Evolutionary conservation across 2,797 vertebrate species (phyloP).

Genomic region (Loris lydekkerianus): DNA sequence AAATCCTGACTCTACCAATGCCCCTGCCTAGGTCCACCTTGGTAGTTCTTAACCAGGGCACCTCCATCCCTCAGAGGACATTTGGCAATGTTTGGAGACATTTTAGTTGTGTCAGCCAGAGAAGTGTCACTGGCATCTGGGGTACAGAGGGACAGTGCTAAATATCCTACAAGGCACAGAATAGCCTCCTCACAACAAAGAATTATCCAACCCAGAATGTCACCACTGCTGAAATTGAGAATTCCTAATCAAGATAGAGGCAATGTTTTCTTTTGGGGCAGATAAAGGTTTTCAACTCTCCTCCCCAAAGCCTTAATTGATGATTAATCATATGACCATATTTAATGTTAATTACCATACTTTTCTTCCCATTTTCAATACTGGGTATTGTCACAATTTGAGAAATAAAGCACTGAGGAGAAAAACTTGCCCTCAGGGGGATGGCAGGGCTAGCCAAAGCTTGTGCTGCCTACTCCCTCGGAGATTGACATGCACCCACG

Average conservation of each 20-base stretch:
- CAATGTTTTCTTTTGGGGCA: not conserved
- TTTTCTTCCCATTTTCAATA: slow-evolving; percentile 37
- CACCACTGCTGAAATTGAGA: not conserved
- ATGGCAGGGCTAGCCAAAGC: accelerated
- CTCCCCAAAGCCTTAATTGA: slow-evolving; percentile 6
- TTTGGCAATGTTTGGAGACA: not conserved
- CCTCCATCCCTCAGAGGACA: not conserved
- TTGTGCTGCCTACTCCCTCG: accelerated
- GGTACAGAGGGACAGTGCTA: not conserved
- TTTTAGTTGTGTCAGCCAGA: not conserved
- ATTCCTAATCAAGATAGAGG: not conserved
- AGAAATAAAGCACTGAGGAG: accelerated
- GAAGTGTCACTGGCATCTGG: not conserved
- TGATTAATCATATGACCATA: not conserved
- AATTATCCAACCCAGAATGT: not conserved
- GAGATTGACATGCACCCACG: not conserved
- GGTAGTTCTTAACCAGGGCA: not conserved
- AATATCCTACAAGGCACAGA: not conserved
- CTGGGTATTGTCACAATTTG: not conserved
- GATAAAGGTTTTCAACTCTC: not conserved
- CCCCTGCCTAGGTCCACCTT: not conserved
- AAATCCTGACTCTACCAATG: not conserved
- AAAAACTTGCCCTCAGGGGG: accelerated
- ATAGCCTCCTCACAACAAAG: not conserved
- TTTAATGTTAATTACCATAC: not conserved